These are phyloP conservation scores for Teleopsis dalmanni DNA, from an alignment of 1,140 invertebrate species.

Conservation along the genomic window DNA sequence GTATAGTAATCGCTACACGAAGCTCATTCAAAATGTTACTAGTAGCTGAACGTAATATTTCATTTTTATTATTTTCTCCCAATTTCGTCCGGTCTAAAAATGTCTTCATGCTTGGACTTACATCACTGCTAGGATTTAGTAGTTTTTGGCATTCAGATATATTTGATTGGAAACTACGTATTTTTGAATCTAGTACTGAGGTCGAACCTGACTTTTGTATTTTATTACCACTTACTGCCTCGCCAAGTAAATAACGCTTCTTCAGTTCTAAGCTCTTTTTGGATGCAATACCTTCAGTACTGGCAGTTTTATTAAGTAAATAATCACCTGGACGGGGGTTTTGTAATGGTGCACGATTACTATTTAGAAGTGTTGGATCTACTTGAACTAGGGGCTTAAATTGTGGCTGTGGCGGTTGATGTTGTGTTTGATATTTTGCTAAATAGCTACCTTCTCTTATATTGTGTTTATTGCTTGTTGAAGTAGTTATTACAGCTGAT, in stretches of 20 bases:
- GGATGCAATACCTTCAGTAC: constrained; percentile 76
- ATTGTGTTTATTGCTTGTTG: constrained; percentile 6
- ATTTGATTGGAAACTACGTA: constrained; percentile 72
- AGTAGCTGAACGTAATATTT: constrained; percentile 34
- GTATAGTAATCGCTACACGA: constrained; percentile 34
- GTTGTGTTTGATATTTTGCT: constrained; percentile 31
- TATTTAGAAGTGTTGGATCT: constrained; percentile 35
- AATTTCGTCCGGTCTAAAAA: constrained; percentile 49
- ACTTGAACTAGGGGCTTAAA: constrained; percentile 48
- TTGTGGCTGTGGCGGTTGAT: constrained; percentile 49
- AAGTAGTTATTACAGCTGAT: constrained; percentile 27
- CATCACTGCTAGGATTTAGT: constrained; percentile 68
- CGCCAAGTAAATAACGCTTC: constrained; percentile 69
- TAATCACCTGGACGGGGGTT: constrained; percentile 62
- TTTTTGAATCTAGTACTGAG: constrained; percentile 71
- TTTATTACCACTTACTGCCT: constrained; percentile 50
- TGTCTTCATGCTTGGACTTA: constrained; percentile 66
- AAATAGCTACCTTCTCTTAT: constrained; percentile 31
- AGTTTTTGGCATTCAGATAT: constrained; percentile 85
- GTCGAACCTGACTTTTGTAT: constrained; percentile 79
- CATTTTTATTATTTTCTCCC: constrained; percentile 19
- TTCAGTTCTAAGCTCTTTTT: constrained; percentile 79
- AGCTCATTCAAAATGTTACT: constrained; percentile 38
- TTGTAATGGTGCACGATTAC: constrained; percentile 32
- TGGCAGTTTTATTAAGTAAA: constrained; percentile 69